Percentiles rank a stretch among this genome's conserved stretches.
These are phyloP conservation scores for Dynastes tityus DNA, from an alignment of 2,888 invertebrate genomes.

Conservation along the genomic window DNA sequence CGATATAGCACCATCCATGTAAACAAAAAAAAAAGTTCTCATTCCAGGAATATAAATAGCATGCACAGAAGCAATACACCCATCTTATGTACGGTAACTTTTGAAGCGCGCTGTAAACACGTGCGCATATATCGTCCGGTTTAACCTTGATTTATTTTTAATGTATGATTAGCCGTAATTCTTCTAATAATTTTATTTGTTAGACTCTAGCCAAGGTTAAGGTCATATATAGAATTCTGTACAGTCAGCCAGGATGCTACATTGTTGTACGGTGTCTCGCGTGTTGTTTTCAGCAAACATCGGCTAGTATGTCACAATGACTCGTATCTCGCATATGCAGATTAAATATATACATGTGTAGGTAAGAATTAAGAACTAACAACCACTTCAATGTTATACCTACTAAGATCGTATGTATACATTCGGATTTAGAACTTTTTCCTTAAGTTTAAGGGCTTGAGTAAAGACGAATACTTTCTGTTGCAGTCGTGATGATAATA, in stretches of 20 bases:
- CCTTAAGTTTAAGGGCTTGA: no score
- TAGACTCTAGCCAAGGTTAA: constrained; percentile 50
- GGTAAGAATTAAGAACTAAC: background rate
- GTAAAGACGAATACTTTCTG: no score
- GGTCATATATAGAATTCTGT: constrained; percentile 51
- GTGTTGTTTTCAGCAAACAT: constrained; percentile 42
- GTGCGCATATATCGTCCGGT: constrained; percentile 37
- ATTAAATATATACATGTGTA: background rate
- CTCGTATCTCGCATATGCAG: constrained; percentile 3
- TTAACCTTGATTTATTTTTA: constrained; percentile 54
- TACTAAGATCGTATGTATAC: no score
- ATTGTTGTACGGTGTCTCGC: constrained; percentile 24
- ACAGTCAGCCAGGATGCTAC: constrained; percentile 42
- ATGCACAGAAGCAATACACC: no score
- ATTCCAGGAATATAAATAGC: background rate
- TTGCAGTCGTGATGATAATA: no score
- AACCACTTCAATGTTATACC: background rate
- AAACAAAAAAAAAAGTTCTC: no score
- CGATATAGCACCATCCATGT: no score
- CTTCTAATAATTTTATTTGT: constrained; percentile 53
- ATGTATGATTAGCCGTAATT: constrained; percentile 52
- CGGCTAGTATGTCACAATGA: constrained; percentile 31
- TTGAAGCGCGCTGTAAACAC: constrained; percentile 16
- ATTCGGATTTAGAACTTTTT: no score
- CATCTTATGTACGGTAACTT: background rate